Conservation (phyloP, 2,113 vertebrate species). For the Odobenus rosmarus region DNA sequence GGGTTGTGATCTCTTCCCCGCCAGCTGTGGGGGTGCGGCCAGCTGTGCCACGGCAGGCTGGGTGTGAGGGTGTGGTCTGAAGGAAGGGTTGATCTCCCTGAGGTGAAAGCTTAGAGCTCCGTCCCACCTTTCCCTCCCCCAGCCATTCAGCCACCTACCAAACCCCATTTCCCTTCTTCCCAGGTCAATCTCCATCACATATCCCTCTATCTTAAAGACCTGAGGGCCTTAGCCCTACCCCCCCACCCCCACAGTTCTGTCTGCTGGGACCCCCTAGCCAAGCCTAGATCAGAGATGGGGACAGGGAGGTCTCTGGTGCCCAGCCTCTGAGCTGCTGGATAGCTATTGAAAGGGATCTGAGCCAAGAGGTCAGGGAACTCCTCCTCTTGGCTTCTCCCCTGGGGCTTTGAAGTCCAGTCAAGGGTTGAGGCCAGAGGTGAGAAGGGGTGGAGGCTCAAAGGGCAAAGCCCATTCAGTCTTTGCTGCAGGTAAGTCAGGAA, state of each 20-base stretch:
- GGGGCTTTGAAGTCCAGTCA: conserved; percentile 16
- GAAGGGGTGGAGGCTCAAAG: background rate
- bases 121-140: background rate
- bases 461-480: background rate
- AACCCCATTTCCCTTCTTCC: background rate
- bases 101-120: background rate
- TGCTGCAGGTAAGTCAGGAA: background rate
- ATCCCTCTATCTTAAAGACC: background rate
- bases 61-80: conserved; percentile 51
- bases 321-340: background rate
- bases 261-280: background rate
- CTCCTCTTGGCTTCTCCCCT: background rate
- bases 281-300: background rate
- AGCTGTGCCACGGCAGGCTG: background rate
- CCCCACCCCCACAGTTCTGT: background rate
- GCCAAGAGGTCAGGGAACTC: background rate
- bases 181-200: background rate
- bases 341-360: conserved; percentile 18
- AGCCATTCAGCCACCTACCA: background rate
- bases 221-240: background rate
- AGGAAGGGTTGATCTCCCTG: background rate
- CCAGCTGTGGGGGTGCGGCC: conserved; percentile 52
- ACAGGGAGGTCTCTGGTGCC: background rate
- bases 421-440: background rate
- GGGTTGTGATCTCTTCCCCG: conserved; percentile 42